Evolutionary conservation across 2,113 vertebrate species (phyloP).

Genomic region (Cololabis saira): DNA sequence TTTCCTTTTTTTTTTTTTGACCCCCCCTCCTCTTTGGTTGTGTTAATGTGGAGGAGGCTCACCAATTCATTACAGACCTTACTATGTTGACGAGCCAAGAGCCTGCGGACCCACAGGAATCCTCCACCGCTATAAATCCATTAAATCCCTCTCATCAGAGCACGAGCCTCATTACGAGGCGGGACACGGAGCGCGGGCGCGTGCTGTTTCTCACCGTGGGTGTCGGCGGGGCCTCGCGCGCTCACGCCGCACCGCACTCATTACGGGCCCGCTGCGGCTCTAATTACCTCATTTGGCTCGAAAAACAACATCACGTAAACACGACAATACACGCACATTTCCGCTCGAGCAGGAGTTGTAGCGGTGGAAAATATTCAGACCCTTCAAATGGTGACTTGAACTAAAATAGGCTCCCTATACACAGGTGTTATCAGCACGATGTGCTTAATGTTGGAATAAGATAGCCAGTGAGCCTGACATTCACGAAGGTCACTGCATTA

Average conservation of each 20-base stretch:
- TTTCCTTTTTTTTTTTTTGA: too few species aligned
- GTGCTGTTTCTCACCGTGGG: slow-evolving; percentile 62
- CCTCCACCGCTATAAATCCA: slow-evolving; percentile 73
- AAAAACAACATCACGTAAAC: slow-evolving; percentile 53
- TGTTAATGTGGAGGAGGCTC: slow-evolving; percentile 54
- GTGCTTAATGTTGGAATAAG: too few species aligned
- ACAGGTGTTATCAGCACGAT: too few species aligned
- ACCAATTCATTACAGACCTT: slow-evolving; percentile 67
- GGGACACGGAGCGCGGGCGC: slow-evolving; percentile 41
- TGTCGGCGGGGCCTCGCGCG: slow-evolving; percentile 36
- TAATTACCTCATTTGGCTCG: slow-evolving; percentile 73
- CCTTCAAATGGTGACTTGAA: too few species aligned
- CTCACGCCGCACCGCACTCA: slow-evolving; percentile 47
- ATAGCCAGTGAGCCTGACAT: too few species aligned
- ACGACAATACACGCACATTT: slow-evolving; percentile 32
- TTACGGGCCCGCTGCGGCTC: slow-evolving; percentile 62
- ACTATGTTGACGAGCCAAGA: slow-evolving; percentile 51
- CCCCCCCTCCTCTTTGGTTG: slow-evolving; percentile 8
- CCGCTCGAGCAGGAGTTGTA: neutral
- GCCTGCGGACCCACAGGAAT: slow-evolving; percentile 64
- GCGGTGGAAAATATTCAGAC: neutral
- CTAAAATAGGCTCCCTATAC: too few species aligned
- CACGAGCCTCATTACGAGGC: slow-evolving; percentile 59
- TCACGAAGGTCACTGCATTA: too few species aligned
- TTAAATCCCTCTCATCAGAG: slow-evolving; percentile 81